phyloP scores from a whole-genome alignment of 2,113 vertebrate genomes.

The Halichoerus grypus region DNA sequence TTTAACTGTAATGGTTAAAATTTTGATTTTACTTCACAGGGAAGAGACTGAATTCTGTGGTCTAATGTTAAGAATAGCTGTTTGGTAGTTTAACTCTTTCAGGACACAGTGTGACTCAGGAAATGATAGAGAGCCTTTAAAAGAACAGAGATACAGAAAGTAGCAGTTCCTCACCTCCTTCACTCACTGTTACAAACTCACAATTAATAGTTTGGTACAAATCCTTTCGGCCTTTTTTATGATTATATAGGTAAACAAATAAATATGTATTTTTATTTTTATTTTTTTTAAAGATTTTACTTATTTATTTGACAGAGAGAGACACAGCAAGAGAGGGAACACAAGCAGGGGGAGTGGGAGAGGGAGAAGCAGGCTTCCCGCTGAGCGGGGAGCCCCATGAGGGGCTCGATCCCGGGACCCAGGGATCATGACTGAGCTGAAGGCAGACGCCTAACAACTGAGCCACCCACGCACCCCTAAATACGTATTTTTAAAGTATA shows the following conservation, averaged over 20 bases:
- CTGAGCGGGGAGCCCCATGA: too few relatives aligned
- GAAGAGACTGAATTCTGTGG: slow-evolving; percentile 53
- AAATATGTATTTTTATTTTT: background rate
- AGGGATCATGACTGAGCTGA: too few relatives aligned
- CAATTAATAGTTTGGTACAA: background rate
- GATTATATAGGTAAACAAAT: slow-evolving; percentile 24
- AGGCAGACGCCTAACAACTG: too few relatives aligned
- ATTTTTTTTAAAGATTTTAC: too few relatives aligned
- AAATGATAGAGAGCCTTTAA: slow-evolving; percentile 31
- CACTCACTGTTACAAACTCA: background rate
- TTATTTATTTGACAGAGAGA: too few relatives aligned
- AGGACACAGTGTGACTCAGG: background rate
- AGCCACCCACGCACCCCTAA: background rate
- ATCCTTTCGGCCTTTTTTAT: slow-evolving; percentile 38
- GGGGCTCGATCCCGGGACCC: too few relatives aligned
- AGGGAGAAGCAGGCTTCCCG: too few relatives aligned
- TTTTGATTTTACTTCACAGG: slow-evolving; percentile 44
- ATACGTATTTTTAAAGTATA: background rate
- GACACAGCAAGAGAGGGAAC: too few relatives aligned
- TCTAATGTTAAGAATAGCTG: background rate
- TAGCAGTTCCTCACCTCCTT: slow-evolving; percentile 40
- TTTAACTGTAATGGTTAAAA: slow-evolving; percentile 49
- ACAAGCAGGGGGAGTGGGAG: too few relatives aligned
- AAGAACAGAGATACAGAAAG: background rate
- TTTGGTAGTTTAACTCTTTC: slow-evolving; percentile 37